Percentiles rank a stretch among this genome's conserved stretches.
Evolutionary conservation across 2,888 invertebrate species (phyloP).

Genomic region (Cylindroiulus punctatus): DNA sequence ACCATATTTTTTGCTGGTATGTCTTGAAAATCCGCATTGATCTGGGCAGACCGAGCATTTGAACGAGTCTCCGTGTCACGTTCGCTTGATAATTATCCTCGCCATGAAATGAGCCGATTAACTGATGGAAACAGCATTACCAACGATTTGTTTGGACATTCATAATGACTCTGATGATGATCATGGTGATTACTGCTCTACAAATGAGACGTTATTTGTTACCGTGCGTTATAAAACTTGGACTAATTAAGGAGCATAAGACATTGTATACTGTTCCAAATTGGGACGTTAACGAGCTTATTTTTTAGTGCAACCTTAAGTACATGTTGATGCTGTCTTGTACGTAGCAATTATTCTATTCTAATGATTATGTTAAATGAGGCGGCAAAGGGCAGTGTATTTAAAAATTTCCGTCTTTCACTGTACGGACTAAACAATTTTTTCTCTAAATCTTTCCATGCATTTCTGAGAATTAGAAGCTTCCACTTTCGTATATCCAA

Average conservation of each 20-base stretch:
- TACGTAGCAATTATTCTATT: neutral
- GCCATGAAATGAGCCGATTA: neutral
- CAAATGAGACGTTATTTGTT: conserved; percentile 15
- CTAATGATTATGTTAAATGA: neutral
- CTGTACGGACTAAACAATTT: neutral
- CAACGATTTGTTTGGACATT: neutral
- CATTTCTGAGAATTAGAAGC: neutral
- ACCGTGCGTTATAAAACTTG: neutral
- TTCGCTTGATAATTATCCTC: neutral
- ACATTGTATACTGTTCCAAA: neutral
- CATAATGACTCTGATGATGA: neutral
- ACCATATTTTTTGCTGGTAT: neutral
- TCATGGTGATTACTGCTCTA: neutral
- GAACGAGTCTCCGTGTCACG: neutral
- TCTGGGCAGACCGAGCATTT: neutral
- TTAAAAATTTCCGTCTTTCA: neutral
- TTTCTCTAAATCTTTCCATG: neutral
- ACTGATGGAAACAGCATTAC: neutral
- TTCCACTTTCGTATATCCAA: too few relatives aligned
- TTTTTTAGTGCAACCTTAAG: neutral
- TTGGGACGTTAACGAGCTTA: neutral
- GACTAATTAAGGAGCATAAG: neutral
- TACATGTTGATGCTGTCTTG: neutral
- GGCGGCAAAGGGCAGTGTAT: neutral
- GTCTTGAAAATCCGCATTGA: neutral